Conservation (phyloP, 2,888 invertebrate genomes). For the Ischnura elegans region DNA sequence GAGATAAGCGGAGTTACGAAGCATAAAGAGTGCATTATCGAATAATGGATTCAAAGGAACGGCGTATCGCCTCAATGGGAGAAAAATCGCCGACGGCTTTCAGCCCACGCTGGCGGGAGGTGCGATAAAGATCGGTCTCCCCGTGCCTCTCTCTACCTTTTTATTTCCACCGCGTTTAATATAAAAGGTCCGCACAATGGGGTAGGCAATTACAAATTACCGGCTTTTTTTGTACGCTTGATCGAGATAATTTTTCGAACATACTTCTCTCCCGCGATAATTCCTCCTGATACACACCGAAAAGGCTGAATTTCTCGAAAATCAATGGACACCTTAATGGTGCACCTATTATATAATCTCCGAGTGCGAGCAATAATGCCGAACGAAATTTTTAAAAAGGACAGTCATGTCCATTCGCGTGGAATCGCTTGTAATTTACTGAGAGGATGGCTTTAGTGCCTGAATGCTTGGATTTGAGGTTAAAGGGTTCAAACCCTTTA, state of each 20-base stretch:
- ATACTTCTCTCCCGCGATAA: not conserved
- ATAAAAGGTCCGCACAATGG: not conserved
- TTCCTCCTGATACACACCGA: not conserved
- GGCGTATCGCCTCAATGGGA: not conserved
- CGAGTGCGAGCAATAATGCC: too few species aligned
- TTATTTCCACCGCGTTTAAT: not conserved
- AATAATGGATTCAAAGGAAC: slow-evolving; percentile 2
- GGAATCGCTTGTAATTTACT: too few species aligned
- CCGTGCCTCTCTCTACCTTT: not conserved
- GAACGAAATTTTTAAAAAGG: too few species aligned
- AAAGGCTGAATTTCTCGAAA: too few species aligned
- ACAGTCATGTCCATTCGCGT: too few species aligned
- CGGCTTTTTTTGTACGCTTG: not conserved
- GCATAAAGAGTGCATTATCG: not conserved
- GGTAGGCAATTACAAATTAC: not conserved
- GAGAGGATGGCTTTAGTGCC: too few species aligned
- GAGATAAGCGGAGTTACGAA: not conserved
- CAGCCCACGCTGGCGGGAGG: not conserved
- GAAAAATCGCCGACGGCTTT: not conserved
- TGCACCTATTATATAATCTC: too few species aligned
- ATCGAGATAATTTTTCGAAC: not conserved
- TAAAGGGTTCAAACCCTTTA: too few species aligned
- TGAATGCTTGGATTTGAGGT: too few species aligned
- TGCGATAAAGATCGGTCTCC: not conserved
- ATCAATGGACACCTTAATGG: too few species aligned